Evolutionary conservation across 2,797 vertebrate genomes (phyloP), one percentile per base, ranked within the genome.

Genomic region (Sebastiscus tertius): DNA sequence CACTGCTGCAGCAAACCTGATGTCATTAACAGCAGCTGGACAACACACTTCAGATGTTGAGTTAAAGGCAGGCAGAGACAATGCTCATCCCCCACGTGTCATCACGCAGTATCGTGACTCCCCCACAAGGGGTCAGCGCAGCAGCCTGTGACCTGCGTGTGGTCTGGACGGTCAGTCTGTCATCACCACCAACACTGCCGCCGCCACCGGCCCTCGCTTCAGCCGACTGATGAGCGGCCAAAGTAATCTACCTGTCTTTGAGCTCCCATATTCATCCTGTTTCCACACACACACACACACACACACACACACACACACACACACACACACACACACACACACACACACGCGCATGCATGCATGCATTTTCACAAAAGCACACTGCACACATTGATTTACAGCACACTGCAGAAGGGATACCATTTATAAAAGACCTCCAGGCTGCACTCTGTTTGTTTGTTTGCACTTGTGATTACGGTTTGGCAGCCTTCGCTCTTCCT

Each of bases 391-490:
- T 90, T 94, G 93, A 95, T 92, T 89, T 92, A 62, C 79, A 81
- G 86, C 63, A 68, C 69, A 79, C 78, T 70, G 86, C 82, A 91
- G 88, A 94, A 94, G 86, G 89, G 87, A 89, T 75, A 63, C 87
- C 91, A 93, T 94, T 95, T 93, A 93, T 88, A 78, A 89, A 55
- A 89, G 92, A 90, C 92, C 92, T 93, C 91, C 80, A 18, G 65
- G 92, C 89, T 83, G 83, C 79, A 26, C 76, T 79, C 79, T 91
- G 80, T 92, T 91, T 94, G 90, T 95, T 94, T 94, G 93, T 95
- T 95, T 96, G 90, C 87, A 80, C 91, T 94, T 88, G 90, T 92
- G 89, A 95, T 94, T 94, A 92, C 11, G 84, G 90, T 94, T 91
- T 94, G 93, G 91, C 91, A 87, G 87, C 79, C 66, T 26, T 73